phyloP scores from a whole-genome alignment of 2,797 vertebrate species.

The Microctenopoma lineatum region DNA sequence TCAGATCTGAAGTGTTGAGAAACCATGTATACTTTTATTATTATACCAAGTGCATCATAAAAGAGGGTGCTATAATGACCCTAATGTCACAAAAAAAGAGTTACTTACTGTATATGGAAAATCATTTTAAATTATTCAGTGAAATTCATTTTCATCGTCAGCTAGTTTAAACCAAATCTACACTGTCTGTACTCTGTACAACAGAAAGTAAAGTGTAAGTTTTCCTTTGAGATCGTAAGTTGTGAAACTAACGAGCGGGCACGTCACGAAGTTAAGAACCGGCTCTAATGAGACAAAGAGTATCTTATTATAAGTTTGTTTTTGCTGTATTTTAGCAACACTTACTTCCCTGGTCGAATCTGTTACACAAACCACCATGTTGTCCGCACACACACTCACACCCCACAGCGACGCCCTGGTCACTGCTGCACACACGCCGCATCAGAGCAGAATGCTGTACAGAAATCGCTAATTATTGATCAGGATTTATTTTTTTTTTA shows the following conservation, averaged over 20 bases:
- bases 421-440: conserved; percentile 31
- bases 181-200: neutral
- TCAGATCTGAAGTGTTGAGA: too few relatives aligned
- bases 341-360: conserved; percentile 19
- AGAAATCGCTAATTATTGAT: conserved; percentile 74
- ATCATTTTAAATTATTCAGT: neutral
- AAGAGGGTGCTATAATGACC: neutral
- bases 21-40: too few relatives aligned
- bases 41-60: neutral
- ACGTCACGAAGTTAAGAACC: conserved; percentile 24
- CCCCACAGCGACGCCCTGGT: conserved; percentile 27
- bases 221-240: conserved; percentile 20
- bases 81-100: neutral
- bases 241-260: conserved; percentile 35
- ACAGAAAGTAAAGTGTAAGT: neutral
- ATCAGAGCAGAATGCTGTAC: conserved; percentile 46
- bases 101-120: neutral
- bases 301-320: conserved; percentile 16
- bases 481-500: conserved; percentile 47
- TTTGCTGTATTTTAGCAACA: conserved; percentile 11
- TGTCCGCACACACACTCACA: conserved; percentile 4
- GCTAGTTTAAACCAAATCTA: conserved; percentile 14
- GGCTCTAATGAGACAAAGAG: conserved; percentile 45
- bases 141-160: neutral
- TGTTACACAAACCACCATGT: conserved; percentile 12